phyloP scores from a whole-genome alignment of 2,797 vertebrate species.

The Bradypus variegatus region DNA sequence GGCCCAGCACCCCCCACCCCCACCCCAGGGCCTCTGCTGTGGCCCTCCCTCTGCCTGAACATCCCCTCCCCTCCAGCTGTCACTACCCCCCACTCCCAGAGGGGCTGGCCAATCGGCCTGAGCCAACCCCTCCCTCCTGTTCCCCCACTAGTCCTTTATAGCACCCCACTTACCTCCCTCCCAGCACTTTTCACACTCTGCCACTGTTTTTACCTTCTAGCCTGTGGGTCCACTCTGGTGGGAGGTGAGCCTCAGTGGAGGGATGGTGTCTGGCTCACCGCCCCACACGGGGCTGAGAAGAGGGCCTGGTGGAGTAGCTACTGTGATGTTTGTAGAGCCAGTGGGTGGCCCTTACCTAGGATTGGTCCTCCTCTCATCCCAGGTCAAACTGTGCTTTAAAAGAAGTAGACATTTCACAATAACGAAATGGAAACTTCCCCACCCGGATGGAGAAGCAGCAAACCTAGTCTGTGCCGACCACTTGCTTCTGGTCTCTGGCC shows the following conservation, averaged over 20 bases:
- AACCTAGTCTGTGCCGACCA: fast-evolving
- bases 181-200: neutral
- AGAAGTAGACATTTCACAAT: neutral
- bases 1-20: neutral
- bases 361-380: neutral
- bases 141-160: neutral
- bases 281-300: neutral
- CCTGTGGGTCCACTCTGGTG: neutral
- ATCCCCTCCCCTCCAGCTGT: neutral
- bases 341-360: neutral
- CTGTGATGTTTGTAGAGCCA: neutral
- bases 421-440: neutral
- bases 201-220: neutral
- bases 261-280: neutral
- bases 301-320: neutral
- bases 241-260: neutral
- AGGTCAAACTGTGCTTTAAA: neutral
- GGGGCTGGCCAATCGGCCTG: no score
- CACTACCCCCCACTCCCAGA: no score
- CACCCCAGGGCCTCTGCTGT: neutral
- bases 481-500: neutral
- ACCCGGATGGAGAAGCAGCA: neutral
- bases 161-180: neutral
- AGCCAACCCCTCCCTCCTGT: neutral
- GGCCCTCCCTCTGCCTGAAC: neutral